phyloP scores from a whole-genome alignment of 92 coral and sea anemone genomes.

The Montipora capitata region DNA sequence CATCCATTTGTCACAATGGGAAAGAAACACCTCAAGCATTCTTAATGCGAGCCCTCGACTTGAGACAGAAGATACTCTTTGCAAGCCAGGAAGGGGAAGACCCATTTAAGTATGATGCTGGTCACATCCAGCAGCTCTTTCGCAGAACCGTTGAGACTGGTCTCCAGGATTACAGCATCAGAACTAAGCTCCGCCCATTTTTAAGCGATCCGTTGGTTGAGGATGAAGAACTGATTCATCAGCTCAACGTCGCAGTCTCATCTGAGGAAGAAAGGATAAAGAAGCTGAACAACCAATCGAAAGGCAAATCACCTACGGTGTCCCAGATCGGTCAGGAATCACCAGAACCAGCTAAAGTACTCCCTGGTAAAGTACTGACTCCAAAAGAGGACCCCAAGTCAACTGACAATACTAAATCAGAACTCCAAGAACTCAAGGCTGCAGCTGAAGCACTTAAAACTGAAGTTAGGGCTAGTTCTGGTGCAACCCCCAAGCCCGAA shows the following conservation, averaged over 20 bases:
- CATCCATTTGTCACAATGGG: conserved; percentile 63
- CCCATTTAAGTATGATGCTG: conserved; percentile 65
- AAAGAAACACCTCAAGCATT: conserved; percentile 75
- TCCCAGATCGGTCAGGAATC: conserved; percentile 27
- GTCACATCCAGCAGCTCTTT: conserved; percentile 59
- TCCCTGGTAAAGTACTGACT: background rate
- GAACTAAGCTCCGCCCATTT: conserved; percentile 59
- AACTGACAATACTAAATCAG: conserved; percentile 29
- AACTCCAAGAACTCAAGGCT: conserved; percentile 44
- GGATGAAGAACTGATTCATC: conserved; percentile 71
- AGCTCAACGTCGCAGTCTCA: conserved; percentile 66
- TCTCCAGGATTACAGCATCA: conserved; percentile 54
- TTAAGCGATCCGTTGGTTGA: conserved; percentile 40
- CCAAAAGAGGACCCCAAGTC: conserved; percentile 7
- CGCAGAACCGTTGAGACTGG: conserved; percentile 69
- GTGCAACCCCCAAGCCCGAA: background rate
- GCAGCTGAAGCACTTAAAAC: conserved; percentile 64
- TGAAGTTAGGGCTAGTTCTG: conserved; percentile 13
- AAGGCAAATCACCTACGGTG: conserved; percentile 37
- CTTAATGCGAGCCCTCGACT: conserved; percentile 71
- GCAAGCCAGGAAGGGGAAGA: conserved; percentile 48
- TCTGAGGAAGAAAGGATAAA: conserved; percentile 57
- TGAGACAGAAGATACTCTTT: conserved; percentile 66
- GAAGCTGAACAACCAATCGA: conserved; percentile 49
- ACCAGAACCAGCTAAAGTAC: background rate